Conservation (phyloP, 2,113 vertebrate genomes). For the Pterocles gutturalis region DNA sequence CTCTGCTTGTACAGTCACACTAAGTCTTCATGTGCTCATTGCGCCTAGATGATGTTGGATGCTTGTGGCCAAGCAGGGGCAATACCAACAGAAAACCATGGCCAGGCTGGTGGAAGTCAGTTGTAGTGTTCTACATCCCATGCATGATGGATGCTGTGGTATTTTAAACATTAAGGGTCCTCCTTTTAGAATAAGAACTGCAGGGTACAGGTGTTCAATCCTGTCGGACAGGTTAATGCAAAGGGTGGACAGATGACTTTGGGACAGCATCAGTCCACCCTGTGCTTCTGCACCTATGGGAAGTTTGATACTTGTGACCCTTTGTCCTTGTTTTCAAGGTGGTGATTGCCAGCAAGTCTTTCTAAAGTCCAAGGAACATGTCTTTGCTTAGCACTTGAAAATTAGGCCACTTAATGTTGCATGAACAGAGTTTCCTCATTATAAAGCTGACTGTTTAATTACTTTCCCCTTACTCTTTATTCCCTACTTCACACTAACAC, state of each 20-base stretch:
- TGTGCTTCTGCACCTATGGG: background rate
- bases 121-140: background rate
- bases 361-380: background rate
- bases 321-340: background rate
- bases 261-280: background rate
- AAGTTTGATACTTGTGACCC: background rate
- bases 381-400: background rate
- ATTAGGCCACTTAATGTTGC: slow-evolving; percentile 37
- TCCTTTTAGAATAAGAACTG: background rate
- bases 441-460: slow-evolving; percentile 61
- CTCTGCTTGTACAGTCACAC: background rate
- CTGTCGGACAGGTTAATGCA: background rate
- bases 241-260: background rate
- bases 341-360: background rate
- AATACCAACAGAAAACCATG: background rate
- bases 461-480: slow-evolving; percentile 28
- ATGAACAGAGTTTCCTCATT: slow-evolving; percentile 41
- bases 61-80: background rate
- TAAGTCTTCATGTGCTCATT: background rate
- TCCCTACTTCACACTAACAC: background rate
- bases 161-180: background rate
- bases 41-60: background rate
- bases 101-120: background rate
- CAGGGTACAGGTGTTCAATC: accelerated
- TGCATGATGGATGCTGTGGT: background rate